A percentile compares a stretch with the other conserved stretches of the same genome.
phyloP scores from a whole-genome alignment of 2,888 invertebrate species.

The Cryptosula pallasiana region DNA sequence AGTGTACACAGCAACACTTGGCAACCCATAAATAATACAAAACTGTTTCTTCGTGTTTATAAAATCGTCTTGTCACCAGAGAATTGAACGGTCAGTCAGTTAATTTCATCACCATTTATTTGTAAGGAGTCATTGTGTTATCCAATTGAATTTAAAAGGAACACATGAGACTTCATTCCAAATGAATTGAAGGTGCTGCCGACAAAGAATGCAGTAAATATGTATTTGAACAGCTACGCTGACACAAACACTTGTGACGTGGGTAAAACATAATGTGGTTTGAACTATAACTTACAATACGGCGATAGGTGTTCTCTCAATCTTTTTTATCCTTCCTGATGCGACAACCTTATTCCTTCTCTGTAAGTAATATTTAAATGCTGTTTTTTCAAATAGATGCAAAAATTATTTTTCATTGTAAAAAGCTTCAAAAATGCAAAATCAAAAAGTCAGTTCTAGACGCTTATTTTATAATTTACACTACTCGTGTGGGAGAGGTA shows the following conservation, averaged over 20 bases:
- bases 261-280: no score
- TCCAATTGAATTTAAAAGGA: no score
- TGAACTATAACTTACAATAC: conserved; percentile 18
- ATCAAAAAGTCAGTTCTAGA: no score
- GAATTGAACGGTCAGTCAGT: neutral
- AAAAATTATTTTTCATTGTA: no score
- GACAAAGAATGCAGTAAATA: no score
- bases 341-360: conserved; percentile 13
- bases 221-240: no score
- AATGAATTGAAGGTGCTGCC: neutral
- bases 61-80: neutral
- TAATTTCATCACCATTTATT: neutral
- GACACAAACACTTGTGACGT: no score
- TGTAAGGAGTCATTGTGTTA: neutral
- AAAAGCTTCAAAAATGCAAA: no score
- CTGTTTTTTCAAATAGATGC: no score
- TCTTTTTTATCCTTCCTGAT: conserved; percentile 10
- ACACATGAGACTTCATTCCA: no score
- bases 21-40: conserved; percentile 2
- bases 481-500: no score
- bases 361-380: neutral
- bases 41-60: neutral
- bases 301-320: conserved; percentile 14
- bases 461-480: no score
- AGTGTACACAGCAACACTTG: conserved; percentile 17